Evolutionary conservation across 2,113 vertebrate genomes (phyloP).

Genomic region (Pontoporia blainvillei): DNA sequence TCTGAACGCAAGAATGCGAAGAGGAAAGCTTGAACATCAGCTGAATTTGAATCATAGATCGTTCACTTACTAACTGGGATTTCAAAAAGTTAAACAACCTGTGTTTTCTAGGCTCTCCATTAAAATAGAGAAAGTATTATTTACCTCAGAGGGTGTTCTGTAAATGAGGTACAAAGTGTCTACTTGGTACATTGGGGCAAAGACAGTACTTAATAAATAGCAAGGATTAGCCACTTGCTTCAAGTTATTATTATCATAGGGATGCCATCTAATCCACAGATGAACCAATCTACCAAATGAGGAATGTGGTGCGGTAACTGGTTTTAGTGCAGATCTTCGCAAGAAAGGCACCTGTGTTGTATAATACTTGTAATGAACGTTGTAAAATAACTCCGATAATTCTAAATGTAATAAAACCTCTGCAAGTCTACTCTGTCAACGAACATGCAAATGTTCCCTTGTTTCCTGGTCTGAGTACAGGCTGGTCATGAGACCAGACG

Average conservation of each 20-base stretch:
- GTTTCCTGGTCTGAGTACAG: background rate
- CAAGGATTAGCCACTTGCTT: background rate
- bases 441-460: background rate
- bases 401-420: background rate
- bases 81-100: background rate
- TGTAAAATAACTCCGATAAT: background rate
- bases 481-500: rapidly evolving
- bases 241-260: rapidly evolving
- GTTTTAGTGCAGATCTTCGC: rapidly evolving
- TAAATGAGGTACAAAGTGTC: background rate
- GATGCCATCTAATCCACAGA: no score
- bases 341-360: background rate
- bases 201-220: background rate
- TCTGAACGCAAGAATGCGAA: rapidly evolving
- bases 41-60: background rate
- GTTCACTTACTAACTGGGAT: background rate
- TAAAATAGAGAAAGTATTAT: background rate
- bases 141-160: background rate
- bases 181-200: background rate
- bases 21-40: background rate
- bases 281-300: rapidly evolving
- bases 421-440: background rate
- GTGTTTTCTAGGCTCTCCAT: background rate
- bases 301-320: background rate
- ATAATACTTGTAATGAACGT: background rate